These are phyloP conservation scores for Tetranychus truncatus DNA, from an alignment of 2,888 invertebrate species.

Conservation along the genomic window DNA sequence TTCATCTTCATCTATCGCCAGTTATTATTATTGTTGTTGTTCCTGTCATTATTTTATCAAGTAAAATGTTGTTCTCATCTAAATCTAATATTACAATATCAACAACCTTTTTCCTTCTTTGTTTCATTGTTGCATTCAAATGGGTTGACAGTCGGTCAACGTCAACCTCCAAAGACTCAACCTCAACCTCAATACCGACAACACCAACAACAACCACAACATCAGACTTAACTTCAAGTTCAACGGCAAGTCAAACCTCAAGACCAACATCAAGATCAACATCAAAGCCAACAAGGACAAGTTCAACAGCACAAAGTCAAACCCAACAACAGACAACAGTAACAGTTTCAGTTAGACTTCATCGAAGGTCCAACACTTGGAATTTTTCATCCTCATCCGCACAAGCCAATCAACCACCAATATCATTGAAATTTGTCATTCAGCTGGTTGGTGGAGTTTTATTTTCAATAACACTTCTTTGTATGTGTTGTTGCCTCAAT, in stretches of 20 bases:
- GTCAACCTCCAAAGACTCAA: background rate
- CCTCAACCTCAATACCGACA: background rate
- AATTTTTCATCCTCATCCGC: background rate
- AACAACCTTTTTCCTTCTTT: background rate
- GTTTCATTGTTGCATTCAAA: background rate
- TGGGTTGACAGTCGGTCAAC: background rate
- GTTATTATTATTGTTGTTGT: background rate
- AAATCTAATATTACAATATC: background rate
- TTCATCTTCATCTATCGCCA: background rate
- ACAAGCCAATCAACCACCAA: conserved; percentile 4
- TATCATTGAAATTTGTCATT: background rate
- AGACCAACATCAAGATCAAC: too few relatives aligned
- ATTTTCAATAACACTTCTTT: background rate
- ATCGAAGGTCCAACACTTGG: background rate
- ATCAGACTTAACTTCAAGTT: background rate
- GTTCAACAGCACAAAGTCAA: background rate
- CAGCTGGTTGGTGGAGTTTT: conserved; percentile 5
- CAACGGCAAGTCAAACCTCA: background rate
- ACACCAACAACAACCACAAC: background rate
- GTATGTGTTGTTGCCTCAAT: conserved; percentile 6
- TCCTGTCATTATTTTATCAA: background rate
- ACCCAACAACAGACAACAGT: too few relatives aligned
- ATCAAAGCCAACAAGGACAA: background rate
- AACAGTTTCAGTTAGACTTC: background rate
- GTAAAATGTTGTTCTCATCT: background rate